phyloP scores from a whole-genome alignment of 2,797 vertebrate genomes.

The Rhabdophis nuchalis region DNA sequence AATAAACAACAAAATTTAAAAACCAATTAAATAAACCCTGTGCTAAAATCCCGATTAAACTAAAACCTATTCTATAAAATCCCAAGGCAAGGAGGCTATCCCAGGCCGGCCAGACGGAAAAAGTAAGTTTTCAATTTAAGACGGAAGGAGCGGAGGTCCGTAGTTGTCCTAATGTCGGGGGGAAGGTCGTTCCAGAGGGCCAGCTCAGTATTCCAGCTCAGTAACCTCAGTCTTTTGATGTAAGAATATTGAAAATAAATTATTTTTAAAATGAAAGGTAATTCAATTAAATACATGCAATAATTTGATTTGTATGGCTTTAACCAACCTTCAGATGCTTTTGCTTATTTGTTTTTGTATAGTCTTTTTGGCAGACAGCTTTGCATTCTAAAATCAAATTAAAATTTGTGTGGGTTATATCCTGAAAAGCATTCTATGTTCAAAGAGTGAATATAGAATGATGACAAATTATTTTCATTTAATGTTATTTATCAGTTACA shows the following conservation, averaged over 20 bases:
- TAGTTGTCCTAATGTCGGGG: too few relatives aligned
- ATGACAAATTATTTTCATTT: not conserved
- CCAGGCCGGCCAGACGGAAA: too few relatives aligned
- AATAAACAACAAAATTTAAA: too few relatives aligned
- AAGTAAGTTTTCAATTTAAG: too few relatives aligned
- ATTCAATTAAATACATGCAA: not conserved
- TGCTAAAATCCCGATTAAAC: too few relatives aligned
- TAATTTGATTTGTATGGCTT: not conserved
- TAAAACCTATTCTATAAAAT: too few relatives aligned
- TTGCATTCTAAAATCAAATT: constrained; percentile 7
- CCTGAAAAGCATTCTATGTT: not conserved
- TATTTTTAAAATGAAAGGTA: not conserved
- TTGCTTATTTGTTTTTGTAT: constrained; percentile 6
- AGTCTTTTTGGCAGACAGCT: not conserved
- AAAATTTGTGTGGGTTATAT: not conserved
- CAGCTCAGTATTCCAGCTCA: constrained; percentile 30
- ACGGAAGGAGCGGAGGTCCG: too few relatives aligned
- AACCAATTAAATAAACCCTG: too few relatives aligned
- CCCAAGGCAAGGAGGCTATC: too few relatives aligned
- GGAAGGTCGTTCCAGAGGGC: too few relatives aligned
- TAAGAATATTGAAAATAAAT: not conserved
- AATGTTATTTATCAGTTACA: constrained; percentile 6
- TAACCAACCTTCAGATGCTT: constrained; percentile 10
- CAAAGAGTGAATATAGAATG: not conserved
- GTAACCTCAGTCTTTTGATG: constrained; percentile 16